Evolutionary conservation across 2,797 vertebrate genomes (phyloP).

Genomic region (Poecilia velifera): DNA sequence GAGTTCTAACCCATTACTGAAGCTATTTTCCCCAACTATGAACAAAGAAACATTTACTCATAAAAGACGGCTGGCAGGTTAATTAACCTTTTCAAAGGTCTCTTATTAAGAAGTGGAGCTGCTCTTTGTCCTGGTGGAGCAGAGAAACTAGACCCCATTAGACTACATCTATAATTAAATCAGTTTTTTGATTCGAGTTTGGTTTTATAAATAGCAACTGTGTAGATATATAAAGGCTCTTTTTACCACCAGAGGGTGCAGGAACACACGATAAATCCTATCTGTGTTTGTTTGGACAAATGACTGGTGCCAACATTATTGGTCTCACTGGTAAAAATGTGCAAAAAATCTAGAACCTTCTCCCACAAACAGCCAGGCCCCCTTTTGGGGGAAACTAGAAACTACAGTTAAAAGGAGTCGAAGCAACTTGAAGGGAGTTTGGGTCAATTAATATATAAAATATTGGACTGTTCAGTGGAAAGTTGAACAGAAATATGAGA

Average conservation of each 20-base stretch:
- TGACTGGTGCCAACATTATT: background rate
- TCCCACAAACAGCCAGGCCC: background rate
- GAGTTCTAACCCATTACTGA: background rate
- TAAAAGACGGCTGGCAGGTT: background rate
- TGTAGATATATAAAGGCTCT: background rate
- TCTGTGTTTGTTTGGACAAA: background rate
- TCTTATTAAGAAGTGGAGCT: background rate
- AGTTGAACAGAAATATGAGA: background rate
- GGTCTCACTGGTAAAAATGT: background rate
- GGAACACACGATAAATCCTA: background rate
- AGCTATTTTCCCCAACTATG: background rate
- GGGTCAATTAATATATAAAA: background rate
- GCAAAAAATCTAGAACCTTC: background rate
- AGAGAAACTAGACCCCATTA: background rate
- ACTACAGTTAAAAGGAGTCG: background rate
- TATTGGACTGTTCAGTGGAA: background rate
- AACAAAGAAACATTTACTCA: background rate
- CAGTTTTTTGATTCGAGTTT: background rate
- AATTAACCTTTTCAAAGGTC: constrained; percentile 4
- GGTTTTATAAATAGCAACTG: background rate
- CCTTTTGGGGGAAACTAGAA: background rate
- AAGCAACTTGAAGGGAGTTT: background rate
- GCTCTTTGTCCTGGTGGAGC: background rate
- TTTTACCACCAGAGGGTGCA: constrained; percentile 20
- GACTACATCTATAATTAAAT: background rate